Percentiles rank a stretch among this genome's conserved stretches.
These are phyloP conservation scores for Nematopogon swammerdamellus DNA, from an alignment of 2,888 invertebrate genomes.

Conservation along the genomic window DNA sequence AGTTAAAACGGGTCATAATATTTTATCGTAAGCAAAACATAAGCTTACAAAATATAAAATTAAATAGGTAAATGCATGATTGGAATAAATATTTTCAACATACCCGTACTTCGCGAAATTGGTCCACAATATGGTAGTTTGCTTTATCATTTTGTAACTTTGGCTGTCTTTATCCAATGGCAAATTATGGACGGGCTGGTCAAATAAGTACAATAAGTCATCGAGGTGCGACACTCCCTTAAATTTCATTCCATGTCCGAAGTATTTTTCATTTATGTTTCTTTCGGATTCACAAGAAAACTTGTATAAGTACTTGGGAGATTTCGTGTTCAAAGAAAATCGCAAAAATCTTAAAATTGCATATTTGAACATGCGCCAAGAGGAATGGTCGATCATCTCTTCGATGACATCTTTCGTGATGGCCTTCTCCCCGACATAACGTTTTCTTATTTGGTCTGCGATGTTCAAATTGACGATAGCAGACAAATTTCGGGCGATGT, in stretches of 20 bases:
- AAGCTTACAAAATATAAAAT: too few species aligned
- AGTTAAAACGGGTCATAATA: too few species aligned
- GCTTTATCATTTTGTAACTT: conserved; percentile 22
- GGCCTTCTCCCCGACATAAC: background rate
- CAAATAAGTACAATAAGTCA: conserved; percentile 26
- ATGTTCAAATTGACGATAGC: background rate
- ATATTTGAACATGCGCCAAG: background rate
- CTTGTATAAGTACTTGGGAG: conserved; percentile 23
- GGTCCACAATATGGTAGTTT: conserved; percentile 29
- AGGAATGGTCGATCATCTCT: background rate
- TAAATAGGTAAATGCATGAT: too few species aligned
- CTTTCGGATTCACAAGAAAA: conserved; percentile 26
- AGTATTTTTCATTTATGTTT: conserved; percentile 12
- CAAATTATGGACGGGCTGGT: conserved; percentile 11
- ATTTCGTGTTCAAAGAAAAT: background rate
- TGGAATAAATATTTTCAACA: conserved; percentile 10
- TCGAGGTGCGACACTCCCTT: conserved; percentile 22
- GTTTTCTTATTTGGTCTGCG: background rate
- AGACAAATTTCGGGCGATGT: background rate
- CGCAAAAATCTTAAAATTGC: background rate
- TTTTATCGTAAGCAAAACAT: too few species aligned
- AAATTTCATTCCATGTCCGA: conserved; percentile 10
- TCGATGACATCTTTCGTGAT: background rate
- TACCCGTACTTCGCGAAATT: conserved; percentile 38
- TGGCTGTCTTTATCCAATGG: conserved; percentile 17